Evolutionary conservation across 2,797 vertebrate species (phyloP), one percentile per base, ranked within the genome.

Genomic region (Semaprochilodus insignis): DNA sequence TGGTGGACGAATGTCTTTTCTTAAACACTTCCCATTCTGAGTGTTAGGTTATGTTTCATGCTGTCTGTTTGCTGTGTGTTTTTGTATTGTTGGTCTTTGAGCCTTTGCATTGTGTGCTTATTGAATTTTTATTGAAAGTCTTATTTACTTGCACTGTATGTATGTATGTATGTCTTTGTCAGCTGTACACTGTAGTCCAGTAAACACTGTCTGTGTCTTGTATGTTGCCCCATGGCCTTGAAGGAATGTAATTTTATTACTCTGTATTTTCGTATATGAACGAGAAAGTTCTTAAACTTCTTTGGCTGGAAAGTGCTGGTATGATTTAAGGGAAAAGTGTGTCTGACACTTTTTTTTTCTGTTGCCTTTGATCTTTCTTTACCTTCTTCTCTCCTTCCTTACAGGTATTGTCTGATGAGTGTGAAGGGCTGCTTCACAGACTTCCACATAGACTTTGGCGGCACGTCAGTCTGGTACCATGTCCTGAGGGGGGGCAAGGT

Each of bases 401-500:
- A 23, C 89, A 99, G 98, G 88, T 99, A 99, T 92, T 99, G 98
- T 92, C 93, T 99, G 77, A 99, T 99, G 98, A 99, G 98, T 82
- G 98, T 99, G 75, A 96, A 97, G 91, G 98, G 97, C 91, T 99
- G 97, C 92, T 99, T 98, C 91, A 99, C 98, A 87, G 98, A 99
- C 91, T 99, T 99, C 91, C 98, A 99, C 60, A 97, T 99, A 80
- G 98, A 99, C 91, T 99, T 99, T 11, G 98, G 98, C 65, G 98
- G 98, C 48, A 99, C 98, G 34, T 99, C 98, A 5, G 98, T 99
- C 78, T 99, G 98, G 98, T 99, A 99, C 89, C 98, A 99, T 90
- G 97, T 99, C 88, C 95, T 97, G 86, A 94, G 96, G 93, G 98
- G 98, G 63, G 96, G 96, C 92, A 99, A 99, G 97, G 98, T 99